Evolutionary conservation across 2,113 vertebrate species (phyloP).

Genomic region (Pseudorhombus dupliciocellatus): DNA sequence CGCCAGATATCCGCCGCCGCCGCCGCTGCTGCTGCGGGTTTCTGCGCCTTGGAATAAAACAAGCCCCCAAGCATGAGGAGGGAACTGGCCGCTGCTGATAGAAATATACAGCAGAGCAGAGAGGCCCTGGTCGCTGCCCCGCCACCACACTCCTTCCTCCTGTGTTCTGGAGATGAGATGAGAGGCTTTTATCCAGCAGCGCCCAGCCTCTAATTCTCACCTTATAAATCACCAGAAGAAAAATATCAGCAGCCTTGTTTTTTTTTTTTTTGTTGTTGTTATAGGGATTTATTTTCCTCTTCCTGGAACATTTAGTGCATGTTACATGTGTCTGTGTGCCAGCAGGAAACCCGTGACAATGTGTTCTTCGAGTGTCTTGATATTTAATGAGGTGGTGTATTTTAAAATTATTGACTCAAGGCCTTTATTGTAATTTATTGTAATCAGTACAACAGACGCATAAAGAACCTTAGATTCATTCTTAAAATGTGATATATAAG

Average conservation of each 20-base stretch:
- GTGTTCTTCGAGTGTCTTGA: background rate
- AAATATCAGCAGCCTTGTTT: background rate
- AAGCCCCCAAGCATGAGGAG: constrained; percentile 55
- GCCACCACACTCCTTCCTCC: too few relatives aligned
- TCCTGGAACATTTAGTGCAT: background rate
- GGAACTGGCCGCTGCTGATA: constrained; percentile 69
- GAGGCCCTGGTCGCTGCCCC: background rate
- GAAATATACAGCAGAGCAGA: constrained; percentile 36
- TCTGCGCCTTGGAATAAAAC: constrained; percentile 47
- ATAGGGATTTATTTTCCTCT: too few relatives aligned
- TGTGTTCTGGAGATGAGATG: background rate
- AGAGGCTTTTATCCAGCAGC: background rate
- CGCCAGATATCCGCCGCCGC: constrained; percentile 71
- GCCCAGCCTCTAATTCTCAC: background rate
- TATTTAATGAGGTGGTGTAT: background rate
- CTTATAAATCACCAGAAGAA: background rate
- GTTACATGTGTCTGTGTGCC: too few relatives aligned
- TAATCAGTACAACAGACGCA: background rate
- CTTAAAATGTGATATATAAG: background rate
- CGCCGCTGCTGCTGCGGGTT: constrained; percentile 44
- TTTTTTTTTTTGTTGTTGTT: background rate
- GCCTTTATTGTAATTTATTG: background rate
- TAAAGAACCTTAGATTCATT: too few relatives aligned
- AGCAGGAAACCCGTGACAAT: too few relatives aligned
- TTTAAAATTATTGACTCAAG: background rate